Conservation (phyloP, 2,888 invertebrate species). For the Siphlonurus alternatus region DNA sequence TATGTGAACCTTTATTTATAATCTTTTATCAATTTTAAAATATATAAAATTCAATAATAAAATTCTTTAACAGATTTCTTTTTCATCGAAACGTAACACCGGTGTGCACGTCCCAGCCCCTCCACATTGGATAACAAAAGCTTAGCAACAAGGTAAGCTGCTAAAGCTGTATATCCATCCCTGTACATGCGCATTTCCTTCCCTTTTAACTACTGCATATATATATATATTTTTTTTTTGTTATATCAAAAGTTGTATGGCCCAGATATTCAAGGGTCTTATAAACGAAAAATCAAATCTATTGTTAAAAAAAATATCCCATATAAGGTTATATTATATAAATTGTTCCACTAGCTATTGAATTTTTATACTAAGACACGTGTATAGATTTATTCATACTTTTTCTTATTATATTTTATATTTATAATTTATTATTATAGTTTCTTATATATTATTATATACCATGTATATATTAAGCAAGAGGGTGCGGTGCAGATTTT, state of each 20-base stretch:
- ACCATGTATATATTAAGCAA: not conserved
- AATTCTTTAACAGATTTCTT: not conserved
- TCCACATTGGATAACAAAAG: not conserved
- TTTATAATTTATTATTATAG: not conserved
- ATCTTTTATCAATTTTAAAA: not conserved
- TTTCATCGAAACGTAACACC: not conserved
- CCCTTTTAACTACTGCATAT: too few species aligned
- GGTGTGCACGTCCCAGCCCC: not conserved
- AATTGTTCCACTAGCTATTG: not conserved
- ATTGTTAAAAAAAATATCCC: not conserved
- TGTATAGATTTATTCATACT: not conserved
- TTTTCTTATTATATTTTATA: too few species aligned
- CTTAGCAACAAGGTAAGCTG: slow-evolving; percentile 1
- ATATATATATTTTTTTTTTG: too few species aligned
- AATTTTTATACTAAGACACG: not conserved
- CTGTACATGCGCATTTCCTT: too few species aligned
- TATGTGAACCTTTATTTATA: not conserved
- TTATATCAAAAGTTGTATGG: too few species aligned
- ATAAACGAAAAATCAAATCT: not conserved
- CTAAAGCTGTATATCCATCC: not conserved
- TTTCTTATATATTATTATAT: not conserved
- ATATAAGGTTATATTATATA: too few species aligned
- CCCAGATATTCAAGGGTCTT: not conserved
- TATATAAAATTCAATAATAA: not conserved
- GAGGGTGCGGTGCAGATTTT: not conserved